Evolutionary conservation across 2,888 invertebrate species (phyloP).

Genomic region (Drosophila phalerata): DNA sequence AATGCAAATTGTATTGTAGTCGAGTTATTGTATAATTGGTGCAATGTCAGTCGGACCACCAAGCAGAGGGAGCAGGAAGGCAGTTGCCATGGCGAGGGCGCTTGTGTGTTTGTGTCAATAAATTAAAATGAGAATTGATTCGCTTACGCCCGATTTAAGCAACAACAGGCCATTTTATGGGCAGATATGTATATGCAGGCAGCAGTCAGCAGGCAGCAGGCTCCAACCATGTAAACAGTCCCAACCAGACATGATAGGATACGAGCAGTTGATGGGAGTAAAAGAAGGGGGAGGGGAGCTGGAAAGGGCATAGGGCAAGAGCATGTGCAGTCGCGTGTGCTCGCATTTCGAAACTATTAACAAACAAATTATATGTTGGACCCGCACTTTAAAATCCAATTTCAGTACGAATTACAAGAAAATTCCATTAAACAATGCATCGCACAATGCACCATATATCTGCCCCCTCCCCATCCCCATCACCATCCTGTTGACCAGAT

Average conservation of each 20-base stretch:
- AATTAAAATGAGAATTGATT: slow-evolving; percentile 80
- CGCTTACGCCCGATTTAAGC: slow-evolving; percentile 81
- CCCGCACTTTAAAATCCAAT: slow-evolving; percentile 82
- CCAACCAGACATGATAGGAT: slow-evolving; percentile 46
- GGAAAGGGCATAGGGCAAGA: slow-evolving; percentile 4
- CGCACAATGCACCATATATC: slow-evolving; percentile 13
- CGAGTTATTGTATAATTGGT: slow-evolving; percentile 80
- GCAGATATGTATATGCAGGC: slow-evolving; percentile 41
- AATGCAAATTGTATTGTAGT: slow-evolving; percentile 80
- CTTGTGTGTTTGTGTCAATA: slow-evolving; percentile 75
- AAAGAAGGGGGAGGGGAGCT: not conserved
- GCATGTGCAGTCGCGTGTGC: slow-evolving; percentile 59
- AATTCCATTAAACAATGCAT: slow-evolving; percentile 80
- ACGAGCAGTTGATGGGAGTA: slow-evolving; percentile 17
- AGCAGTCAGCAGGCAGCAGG: slow-evolving; percentile 27
- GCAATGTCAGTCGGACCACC: slow-evolving; percentile 57
- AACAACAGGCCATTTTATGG: slow-evolving; percentile 77
- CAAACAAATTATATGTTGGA: slow-evolving; percentile 81
- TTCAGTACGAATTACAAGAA: slow-evolving; percentile 79
- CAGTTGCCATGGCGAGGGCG: slow-evolving; percentile 4
- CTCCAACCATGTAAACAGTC: slow-evolving; percentile 58
- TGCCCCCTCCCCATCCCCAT: not conserved
- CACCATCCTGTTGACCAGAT: not conserved
- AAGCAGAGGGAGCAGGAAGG: not conserved
- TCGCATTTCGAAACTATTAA: slow-evolving; percentile 77